These are phyloP conservation scores for Spodoptera littoralis DNA, from an alignment of 2,888 invertebrate species.

Conservation along the genomic window DNA sequence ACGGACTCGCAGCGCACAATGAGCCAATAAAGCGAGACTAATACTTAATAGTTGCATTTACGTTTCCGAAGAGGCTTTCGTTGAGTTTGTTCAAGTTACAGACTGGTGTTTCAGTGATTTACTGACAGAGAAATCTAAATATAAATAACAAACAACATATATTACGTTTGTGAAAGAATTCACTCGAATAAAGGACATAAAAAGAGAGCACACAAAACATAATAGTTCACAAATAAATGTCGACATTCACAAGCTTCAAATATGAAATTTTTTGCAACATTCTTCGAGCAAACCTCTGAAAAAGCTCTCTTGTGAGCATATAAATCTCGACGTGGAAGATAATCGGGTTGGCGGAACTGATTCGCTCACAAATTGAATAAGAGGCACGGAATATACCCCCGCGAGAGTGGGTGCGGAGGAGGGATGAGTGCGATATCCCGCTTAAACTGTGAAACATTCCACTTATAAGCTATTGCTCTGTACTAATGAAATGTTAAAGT, in stretches of 20 bases:
- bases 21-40: slow-evolving; percentile 73
- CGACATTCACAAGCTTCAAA: slow-evolving; percentile 58
- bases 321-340: slow-evolving; percentile 85
- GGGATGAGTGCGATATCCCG: slow-evolving; percentile 65
- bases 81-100: slow-evolving; percentile 20
- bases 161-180: not conserved
- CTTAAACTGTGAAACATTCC: slow-evolving; percentile 75
- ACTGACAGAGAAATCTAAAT: not conserved
- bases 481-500: slow-evolving; percentile 70
- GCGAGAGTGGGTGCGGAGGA: slow-evolving; percentile 62
- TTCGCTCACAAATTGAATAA: slow-evolving; percentile 87
- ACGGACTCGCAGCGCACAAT: slow-evolving; percentile 68
- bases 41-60: slow-evolving; percentile 62
- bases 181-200: slow-evolving; percentile 19
- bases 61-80: slow-evolving; percentile 36
- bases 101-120: slow-evolving; percentile 1
- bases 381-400: slow-evolving; percentile 78
- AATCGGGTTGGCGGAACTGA: slow-evolving; percentile 87
- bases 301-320: slow-evolving; percentile 79
- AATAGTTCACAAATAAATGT: slow-evolving; percentile 53
- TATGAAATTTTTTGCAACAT: slow-evolving; percentile 66
- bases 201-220: slow-evolving; percentile 23
- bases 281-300: slow-evolving; percentile 69
- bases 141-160: slow-evolving; percentile 14
- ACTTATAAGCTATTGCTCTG: slow-evolving; percentile 70